A percentile compares a stretch with the other conserved stretches of the same genome.
These are phyloP conservation scores for Drosophila mimetica DNA, from an alignment of 2,888 invertebrate genomes.

Conservation along the genomic window DNA sequence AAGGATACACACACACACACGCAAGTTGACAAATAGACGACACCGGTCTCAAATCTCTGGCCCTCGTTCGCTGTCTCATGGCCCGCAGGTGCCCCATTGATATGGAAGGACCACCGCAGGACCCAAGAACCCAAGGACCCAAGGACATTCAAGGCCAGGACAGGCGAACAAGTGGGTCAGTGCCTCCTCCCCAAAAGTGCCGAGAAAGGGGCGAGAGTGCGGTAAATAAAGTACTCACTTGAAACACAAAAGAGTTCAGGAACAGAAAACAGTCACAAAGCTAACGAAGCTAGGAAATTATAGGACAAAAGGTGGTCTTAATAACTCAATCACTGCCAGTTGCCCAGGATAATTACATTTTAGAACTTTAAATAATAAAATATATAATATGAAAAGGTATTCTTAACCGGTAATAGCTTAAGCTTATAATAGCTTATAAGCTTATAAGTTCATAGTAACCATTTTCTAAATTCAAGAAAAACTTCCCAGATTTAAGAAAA, in stretches of 20 bases:
- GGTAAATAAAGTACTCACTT: slow-evolving; percentile 12
- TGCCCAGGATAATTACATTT: neutral
- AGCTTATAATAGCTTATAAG: too few species aligned
- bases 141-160: slow-evolving; percentile 11
- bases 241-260: slow-evolving; percentile 1
- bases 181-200: slow-evolving; percentile 4
- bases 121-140: too few species aligned
- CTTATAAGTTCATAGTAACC: too few species aligned
- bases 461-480: too few species aligned
- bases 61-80: neutral
- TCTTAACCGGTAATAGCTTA: too few species aligned
- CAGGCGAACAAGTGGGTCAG: slow-evolving; percentile 5
- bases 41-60: slow-evolving; percentile 3
- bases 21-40: slow-evolving; percentile 11
- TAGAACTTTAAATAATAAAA: neutral
- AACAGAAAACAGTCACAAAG: neutral
- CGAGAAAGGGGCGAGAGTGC: neutral
- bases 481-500: too few species aligned
- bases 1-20: slow-evolving; percentile 11
- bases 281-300: neutral
- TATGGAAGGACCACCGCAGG: neutral
- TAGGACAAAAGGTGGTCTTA: neutral
- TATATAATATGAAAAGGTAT: too few species aligned
- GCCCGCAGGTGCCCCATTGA: slow-evolving; percentile 6
- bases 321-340: neutral